Conservation (phyloP, 2,888 invertebrate genomes). For the Eilema griseolum region DNA sequence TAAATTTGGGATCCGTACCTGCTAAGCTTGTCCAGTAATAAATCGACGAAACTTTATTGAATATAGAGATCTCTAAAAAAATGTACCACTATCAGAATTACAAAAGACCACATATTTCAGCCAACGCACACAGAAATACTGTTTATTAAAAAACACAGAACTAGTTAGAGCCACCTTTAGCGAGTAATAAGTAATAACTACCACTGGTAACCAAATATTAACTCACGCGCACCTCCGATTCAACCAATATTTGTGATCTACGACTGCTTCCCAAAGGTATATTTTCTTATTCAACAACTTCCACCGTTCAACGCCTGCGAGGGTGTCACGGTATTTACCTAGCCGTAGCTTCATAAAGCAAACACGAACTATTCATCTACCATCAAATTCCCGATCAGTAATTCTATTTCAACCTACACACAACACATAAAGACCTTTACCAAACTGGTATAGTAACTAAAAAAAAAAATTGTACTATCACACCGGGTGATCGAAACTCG, state of each 20-base stretch:
- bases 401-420: constrained; percentile 21
- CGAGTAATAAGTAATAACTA: constrained; percentile 71
- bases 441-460: constrained; percentile 27
- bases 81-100: background rate
- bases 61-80: constrained; percentile 22
- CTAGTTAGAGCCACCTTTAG: constrained; percentile 59
- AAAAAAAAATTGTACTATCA: constrained; percentile 40
- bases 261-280: constrained; percentile 81
- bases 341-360: constrained; percentile 63
- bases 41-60: constrained; percentile 13
- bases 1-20: constrained; percentile 24
- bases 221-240: constrained; percentile 79
- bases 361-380: constrained; percentile 59
- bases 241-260: constrained; percentile 81
- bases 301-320: constrained; percentile 77
- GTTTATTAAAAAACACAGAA: constrained; percentile 14
- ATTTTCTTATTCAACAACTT: constrained; percentile 83
- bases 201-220: constrained; percentile 78
- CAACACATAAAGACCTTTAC: constrained; percentile 23
- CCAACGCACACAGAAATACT: background rate
- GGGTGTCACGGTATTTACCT: constrained; percentile 75
- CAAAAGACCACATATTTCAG: background rate
- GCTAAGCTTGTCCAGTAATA: constrained; percentile 14
- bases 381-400: constrained; percentile 25
- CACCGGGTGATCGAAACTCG: constrained; percentile 38